Percentiles rank a stretch among this genome's conserved stretches.
These are phyloP conservation scores for Streblospio benedicti DNA, from an alignment of 1,140 invertebrate genomes.

Conservation along the genomic window DNA sequence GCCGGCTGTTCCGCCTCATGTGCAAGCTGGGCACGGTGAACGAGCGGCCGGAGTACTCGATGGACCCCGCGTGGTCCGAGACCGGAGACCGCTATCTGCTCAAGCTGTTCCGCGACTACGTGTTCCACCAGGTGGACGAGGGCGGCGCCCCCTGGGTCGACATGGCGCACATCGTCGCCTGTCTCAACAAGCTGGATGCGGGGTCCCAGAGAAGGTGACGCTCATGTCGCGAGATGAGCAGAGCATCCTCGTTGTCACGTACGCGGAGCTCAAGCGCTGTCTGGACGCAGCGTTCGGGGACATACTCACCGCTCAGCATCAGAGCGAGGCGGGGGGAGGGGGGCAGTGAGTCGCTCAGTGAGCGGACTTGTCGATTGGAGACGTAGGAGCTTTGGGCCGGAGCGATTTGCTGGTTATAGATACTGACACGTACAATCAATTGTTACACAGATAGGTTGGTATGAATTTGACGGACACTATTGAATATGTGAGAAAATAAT, in stretches of 20 bases:
- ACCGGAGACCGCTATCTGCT: conserved; percentile 95
- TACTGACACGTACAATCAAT: no score
- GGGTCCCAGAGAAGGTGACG: conserved; percentile 84
- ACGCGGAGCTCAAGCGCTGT: conserved; percentile 87
- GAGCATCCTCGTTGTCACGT: conserved; percentile 87
- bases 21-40: conserved; percentile 85
- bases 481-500: no score
- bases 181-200: conserved; percentile 86
- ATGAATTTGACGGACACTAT: no score
- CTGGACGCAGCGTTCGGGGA: conserved; percentile 86
- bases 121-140: conserved; percentile 84
- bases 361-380: no score
- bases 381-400: no score
- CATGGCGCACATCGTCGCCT: conserved; percentile 85
- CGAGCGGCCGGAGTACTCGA: conserved; percentile 84
- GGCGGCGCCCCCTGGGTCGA: conserved; percentile 92
- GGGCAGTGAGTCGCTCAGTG: no score
- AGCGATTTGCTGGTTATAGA: no score
- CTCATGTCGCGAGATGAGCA: conserved; percentile 91
- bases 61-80: conserved; percentile 91
- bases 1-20: conserved; percentile 77
- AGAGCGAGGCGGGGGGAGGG: no score
- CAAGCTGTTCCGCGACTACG: conserved; percentile 93
- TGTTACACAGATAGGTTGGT: no score
- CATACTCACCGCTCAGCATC: conserved; percentile 49